Base-by-base conservation (phyloP, 1,140 invertebrate genomes). In the Meloidogyne exigua region DNA sequence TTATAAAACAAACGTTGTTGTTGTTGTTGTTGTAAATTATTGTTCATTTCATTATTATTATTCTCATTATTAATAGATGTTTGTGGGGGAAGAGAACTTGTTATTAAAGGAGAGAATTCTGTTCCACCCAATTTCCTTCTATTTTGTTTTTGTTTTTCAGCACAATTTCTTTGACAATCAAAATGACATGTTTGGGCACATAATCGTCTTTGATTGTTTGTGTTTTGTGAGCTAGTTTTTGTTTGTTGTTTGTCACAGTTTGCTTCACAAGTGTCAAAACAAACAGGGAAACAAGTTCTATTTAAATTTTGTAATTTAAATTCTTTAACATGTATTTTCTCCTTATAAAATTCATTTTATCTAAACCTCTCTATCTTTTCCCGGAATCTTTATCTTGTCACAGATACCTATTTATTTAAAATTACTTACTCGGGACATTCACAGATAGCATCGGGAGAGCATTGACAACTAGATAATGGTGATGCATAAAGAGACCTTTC, bases 141-240 rank as follows among this genome's bases (percentile, higher is more conserved):
- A 25, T 32, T 15, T 21, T 70, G 68, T 70, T 70, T 44, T 70
- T 71, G 69, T 44, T 44, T 62, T 18, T 57, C 39, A 28, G 69
- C 72, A 64, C 72, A 73, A 62, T 65, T 62, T 42, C 57, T 62
- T 64, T 73, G 72, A 65, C 72, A 73, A 28, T 73, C 72, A 62
- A 73, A 73, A 62, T 73, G 72, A 28, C 72, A 73, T 26, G 39
- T 64, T 36, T 73, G 72, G 5, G 72, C 57, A 64, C 72, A 73
- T 15, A 13, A 21, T 18, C 39, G 39, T 25, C 57, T 62, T n/a
- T 73, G 72, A 21, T 26, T 32, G 18, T 57, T 57, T 3, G 21
- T 18, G 9, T 39, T 39, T 39, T 39, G 36, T 39, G 36, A 39
- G 2, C 10, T 23, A 28, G 57, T 65, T 32, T 73, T 62, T n/a